Base-by-base conservation (phyloP, 2,113 vertebrate genomes). In the Channa maculata region DNA sequence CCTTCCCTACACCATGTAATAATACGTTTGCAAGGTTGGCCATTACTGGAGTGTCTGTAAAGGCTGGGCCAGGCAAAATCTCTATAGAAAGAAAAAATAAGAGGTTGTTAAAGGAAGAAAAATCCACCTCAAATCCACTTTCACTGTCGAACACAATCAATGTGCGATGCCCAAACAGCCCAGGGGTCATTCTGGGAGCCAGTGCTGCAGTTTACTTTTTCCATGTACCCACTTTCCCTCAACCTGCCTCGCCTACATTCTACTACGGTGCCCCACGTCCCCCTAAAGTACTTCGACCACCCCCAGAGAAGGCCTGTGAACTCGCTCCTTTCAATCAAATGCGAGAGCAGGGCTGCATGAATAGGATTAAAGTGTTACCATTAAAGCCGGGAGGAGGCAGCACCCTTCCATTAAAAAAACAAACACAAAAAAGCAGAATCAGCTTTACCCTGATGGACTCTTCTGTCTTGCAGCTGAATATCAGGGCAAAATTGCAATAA, bases 1-100 rank as follows among this genome's bases (percentile, higher is more conserved):
- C 69, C 65, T 44, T 24, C 24, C 24, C 55, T 0, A 5, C 71
- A 64, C 59, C 70, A 8, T 69, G 72, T 86, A 88, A 89, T 86
- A 78, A 87, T 86, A 85, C 24, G 62, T 82, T 62, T 86, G 85
- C 76, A 71, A 63, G 38, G 65, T 67, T 52, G 39, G 46, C 67
- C 80, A 55, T 75, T 71, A 5, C 68, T 46, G 67, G 65, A 65
- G 65, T 60, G 50, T 67, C 49, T 63, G 44, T 6, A 46, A 66
- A 45, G 0, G n/a, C 36, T 7, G 41, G 44, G 7, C 64, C 61
- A 46, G 70, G 66, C 37, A 4, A 59, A 39, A 45, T 9, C 55
- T 33, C 34, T 13, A 37, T 0, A 67, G 34, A 38, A 14, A 65
- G n/a, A 48, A 24, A 15, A 44, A 7, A 34, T 61, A 64, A 55